Conservation (phyloP, 2,888 invertebrate genomes). For the Phrixothrix hirtus region DNA sequence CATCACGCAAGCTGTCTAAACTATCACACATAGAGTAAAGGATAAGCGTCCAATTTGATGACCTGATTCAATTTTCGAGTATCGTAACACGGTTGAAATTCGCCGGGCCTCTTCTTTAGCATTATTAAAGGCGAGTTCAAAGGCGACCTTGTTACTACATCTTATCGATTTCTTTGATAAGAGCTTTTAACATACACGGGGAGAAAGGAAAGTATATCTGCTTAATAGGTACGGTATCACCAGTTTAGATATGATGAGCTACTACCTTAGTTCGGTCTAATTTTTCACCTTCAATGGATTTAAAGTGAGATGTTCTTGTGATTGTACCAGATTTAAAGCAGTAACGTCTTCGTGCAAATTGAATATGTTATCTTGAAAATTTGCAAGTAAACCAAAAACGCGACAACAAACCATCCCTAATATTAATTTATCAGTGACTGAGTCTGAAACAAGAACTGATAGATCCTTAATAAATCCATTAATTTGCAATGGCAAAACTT, state of each 20-base stretch:
- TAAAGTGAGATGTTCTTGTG: not conserved
- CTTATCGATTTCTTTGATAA: conserved; percentile 19
- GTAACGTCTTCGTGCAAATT: no score
- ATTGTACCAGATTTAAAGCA: no score
- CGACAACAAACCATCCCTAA: no score
- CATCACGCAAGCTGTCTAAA: not conserved
- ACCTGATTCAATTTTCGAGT: conserved; percentile 35
- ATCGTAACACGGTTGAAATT: conserved; percentile 37
- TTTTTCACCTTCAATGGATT: not conserved
- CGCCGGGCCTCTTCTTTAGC: conserved; percentile 35
- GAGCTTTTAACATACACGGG: conserved; percentile 11
- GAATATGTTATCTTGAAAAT: no score
- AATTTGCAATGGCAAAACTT: no score
- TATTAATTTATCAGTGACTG: no score
- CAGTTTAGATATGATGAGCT: conserved; percentile 16
- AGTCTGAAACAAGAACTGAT: no score
- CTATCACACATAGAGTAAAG: no score
- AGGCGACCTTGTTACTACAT: conserved; percentile 6
- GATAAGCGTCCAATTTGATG: no score
- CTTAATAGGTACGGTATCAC: no score
- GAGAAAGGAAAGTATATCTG: conserved; percentile 32
- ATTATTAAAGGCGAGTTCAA: conserved; percentile 38
- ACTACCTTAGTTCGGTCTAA: not conserved
- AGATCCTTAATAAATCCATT: no score
- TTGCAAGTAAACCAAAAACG: no score